Base-by-base conservation (phyloP, 2,797 vertebrate genomes). In the Sebastes trivittatus region DNA sequence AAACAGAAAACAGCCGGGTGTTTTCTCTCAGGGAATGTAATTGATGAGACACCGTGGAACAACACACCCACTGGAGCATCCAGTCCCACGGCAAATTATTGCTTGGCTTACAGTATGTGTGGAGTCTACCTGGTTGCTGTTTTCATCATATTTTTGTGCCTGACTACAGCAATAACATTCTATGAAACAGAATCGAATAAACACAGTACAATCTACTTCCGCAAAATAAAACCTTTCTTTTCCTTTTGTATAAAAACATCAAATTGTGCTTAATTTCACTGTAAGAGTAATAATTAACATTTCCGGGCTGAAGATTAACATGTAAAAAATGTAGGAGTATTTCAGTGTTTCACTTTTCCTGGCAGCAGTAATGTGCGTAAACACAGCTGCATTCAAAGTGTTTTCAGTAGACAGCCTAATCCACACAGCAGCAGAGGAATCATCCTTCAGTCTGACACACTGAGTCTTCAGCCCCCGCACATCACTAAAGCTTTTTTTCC, bases 1-100 rank as follows among this genome's bases (percentile, higher is more conserved):
- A 52, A 91, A 90, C 77, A 54, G 78, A 92, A 94, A 92, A 91
- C 92, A 88, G 91, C 85, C 77, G 80, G 81, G 82, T 82, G 88
- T 93, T 94, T 90, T 87, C 92, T 93, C 92, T 84, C 83, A 79
- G 93, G 93, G 88, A 94, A 90, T 92, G 88, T 91, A 93, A 94
- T 93, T 94, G 92, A 94, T 93, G 91, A 93, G 92, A 87, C 92
- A 79, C 89, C 11, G 36, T 78, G 86, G 91, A 94, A 88, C 90
- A 90, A 90, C 93, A 93, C 90, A 94, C 88, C 92, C 90, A 91
- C 90, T 84, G 88, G 90, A 91, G 90, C 90, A 79, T 89, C 84
- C 75, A 89, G 91, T 94, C 92, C 92, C 93, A 79, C 52, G 74
- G 88, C 90, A 92, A 94, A 93, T 93, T 89, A 94, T 93, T 81